Conservation (phyloP, 1,140 invertebrate genomes). For the Planococcus citri region DNA sequence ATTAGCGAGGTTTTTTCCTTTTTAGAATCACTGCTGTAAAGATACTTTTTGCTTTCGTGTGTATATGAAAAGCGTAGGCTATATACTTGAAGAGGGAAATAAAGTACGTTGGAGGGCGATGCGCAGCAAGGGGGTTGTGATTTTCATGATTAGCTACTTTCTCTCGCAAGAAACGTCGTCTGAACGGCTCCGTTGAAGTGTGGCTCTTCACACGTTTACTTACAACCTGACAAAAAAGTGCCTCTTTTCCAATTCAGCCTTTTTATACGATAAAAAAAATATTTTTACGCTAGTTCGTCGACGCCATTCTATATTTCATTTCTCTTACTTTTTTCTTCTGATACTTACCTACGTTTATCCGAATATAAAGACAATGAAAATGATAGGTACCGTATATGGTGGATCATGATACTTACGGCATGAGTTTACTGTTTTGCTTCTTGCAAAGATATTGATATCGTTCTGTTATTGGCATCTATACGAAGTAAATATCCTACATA, state of each 20-base stretch:
- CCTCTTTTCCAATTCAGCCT: constrained; percentile 15
- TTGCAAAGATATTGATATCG: no score
- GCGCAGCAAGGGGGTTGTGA: background rate
- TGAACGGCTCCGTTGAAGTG: constrained; percentile 17
- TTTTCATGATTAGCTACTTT: constrained; percentile 14
- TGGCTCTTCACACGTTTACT: constrained; percentile 19
- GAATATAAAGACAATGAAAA: no score
- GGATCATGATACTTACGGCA: no score
- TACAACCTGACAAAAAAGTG: constrained; percentile 12
- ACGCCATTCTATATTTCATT: constrained; percentile 1
- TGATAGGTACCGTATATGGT: no score
- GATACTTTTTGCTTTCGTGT: constrained; percentile 14
- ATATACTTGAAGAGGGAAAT: constrained; percentile 12
- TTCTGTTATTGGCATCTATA: no score
- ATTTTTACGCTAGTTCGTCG: background rate
- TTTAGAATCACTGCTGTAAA: background rate
- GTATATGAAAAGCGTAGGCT: no score
- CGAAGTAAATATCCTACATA: no score
- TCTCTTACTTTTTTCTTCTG: background rate
- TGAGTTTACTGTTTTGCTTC: no score
- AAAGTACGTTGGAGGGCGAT: background rate
- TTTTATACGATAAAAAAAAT: background rate
- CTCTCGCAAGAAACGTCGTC: constrained; percentile 13
- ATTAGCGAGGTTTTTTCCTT: background rate
- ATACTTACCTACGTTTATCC: no score